Percentiles rank a stretch among this genome's conserved stretches.
Conservation (phyloP, 2,888 invertebrate species). For the Linyphia triangularis region DNA sequence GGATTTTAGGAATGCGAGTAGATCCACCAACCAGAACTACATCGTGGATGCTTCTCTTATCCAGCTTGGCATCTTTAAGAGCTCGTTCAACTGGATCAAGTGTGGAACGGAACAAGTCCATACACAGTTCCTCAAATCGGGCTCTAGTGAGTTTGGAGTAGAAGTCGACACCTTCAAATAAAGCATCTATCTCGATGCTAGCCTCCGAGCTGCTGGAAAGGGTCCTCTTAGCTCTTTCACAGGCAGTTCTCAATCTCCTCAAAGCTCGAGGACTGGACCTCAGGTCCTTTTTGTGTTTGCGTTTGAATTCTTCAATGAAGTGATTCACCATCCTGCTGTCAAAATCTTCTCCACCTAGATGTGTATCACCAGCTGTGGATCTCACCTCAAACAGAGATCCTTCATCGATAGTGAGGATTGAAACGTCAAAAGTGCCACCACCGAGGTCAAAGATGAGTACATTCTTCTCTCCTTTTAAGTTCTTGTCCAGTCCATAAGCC, state of each 20-base stretch:
- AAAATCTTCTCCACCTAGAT: conserved; percentile 87
- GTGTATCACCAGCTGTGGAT: conserved; percentile 91
- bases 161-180: conserved; percentile 77
- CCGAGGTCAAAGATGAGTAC: conserved; percentile 24
- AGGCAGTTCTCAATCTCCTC: too few species aligned
- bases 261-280: conserved; percentile 76
- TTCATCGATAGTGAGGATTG: conserved; percentile 77
- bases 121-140: conserved; percentile 87
- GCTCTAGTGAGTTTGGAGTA: conserved; percentile 80
- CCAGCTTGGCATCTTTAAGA: conserved; percentile 88
- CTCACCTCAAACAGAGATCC: conserved; percentile 87
- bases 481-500: conserved; percentile 32
- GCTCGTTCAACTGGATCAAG: conserved; percentile 89
- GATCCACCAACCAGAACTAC: conserved; percentile 91
- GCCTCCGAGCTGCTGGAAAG: too few species aligned
- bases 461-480: conserved; percentile 15
- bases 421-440: conserved; percentile 34
- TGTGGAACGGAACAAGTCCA: conserved; percentile 87
- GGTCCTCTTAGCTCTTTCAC: too few species aligned
- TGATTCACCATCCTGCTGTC: conserved; percentile 83
- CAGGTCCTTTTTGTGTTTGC: conserved; percentile 83
- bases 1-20: conserved; percentile 89
- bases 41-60: conserved; percentile 87
- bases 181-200: too few species aligned
- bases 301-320: conserved; percentile 88